Evolutionary conservation across 2,797 vertebrate genomes (phyloP).

Genomic region (Apodemus agrarius): DNA sequence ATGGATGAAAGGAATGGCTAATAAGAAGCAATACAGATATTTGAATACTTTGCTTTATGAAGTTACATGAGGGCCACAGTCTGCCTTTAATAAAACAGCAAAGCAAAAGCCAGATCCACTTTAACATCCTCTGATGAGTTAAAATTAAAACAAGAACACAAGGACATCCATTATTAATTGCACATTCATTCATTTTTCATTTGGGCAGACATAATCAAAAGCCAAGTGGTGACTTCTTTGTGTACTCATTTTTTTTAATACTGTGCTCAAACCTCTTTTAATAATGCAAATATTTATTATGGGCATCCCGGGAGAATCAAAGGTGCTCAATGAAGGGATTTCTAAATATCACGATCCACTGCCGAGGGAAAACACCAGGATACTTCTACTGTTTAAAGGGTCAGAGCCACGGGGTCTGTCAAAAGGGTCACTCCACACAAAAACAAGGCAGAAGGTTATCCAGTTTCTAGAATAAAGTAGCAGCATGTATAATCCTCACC

Average conservation of each 20-base stretch:
- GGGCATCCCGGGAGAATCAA: conserved; percentile 86
- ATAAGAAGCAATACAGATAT: background rate
- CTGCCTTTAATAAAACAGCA: conserved; percentile 67
- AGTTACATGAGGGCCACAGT: conserved; percentile 9
- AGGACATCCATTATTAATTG: conserved; percentile 89
- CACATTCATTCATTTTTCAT: conserved; percentile 88
- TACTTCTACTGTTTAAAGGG: conserved; percentile 78
- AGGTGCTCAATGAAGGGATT: conserved; percentile 81
- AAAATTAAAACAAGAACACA: conserved; percentile 86
- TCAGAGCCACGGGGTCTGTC: conserved; percentile 77
- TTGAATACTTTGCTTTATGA: conserved; percentile 38
- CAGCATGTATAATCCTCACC: conserved; percentile 80
- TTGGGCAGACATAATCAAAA: conserved; percentile 87
- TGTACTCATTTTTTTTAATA: conserved; percentile 84
- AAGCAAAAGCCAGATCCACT: conserved; percentile 66
- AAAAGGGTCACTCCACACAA: conserved; percentile 71
- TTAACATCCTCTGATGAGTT: conserved; percentile 78
- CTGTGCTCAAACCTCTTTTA: conserved; percentile 86
- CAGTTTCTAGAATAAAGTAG: conserved; percentile 76
- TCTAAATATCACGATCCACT: conserved; percentile 84
- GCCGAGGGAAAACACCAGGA: conserved; percentile 76
- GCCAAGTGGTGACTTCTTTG: conserved; percentile 80
- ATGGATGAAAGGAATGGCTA: conserved; percentile 4
- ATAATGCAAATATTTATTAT: conserved; percentile 89
- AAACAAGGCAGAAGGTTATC: conserved; percentile 80